Conservation (phyloP, 2,113 vertebrate genomes). For the Tauraco erythrolophus region DNA sequence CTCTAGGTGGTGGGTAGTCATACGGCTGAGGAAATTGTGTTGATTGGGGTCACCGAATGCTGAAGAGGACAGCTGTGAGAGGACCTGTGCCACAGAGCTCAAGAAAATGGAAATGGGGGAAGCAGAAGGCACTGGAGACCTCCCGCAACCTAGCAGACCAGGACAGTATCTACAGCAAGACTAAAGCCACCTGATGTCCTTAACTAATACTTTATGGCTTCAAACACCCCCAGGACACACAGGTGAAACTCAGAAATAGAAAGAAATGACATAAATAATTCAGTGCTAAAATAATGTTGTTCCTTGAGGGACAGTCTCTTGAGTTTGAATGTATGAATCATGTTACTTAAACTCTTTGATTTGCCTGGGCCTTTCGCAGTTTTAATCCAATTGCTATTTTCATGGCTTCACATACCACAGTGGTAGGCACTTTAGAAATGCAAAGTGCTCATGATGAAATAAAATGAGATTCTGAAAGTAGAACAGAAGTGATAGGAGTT, state of each 20-base stretch:
- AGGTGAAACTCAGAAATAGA: background rate
- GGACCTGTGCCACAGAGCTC: background rate
- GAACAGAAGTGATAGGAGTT: conserved; percentile 8
- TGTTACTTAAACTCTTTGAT: background rate
- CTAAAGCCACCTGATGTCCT: background rate
- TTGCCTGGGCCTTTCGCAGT: background rate
- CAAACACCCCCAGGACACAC: background rate
- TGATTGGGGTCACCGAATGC: background rate
- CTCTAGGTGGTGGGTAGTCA: background rate
- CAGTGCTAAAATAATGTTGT: background rate
- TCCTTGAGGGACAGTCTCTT: background rate
- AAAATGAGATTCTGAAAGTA: background rate
- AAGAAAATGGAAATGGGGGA: background rate
- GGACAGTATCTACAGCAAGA: background rate
- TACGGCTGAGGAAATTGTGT: background rate
- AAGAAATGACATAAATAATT: background rate
- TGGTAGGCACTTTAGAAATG: background rate
- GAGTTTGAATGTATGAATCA: background rate
- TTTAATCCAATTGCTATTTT: background rate
- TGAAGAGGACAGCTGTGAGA: background rate
- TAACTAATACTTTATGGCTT: background rate
- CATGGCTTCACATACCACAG: background rate
- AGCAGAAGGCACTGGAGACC: background rate
- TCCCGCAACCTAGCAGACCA: background rate
- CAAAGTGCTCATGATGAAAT: background rate